Evolutionary conservation across 2,113 vertebrate genomes (phyloP).

Genomic region (Terrapene triunguis): DNA sequence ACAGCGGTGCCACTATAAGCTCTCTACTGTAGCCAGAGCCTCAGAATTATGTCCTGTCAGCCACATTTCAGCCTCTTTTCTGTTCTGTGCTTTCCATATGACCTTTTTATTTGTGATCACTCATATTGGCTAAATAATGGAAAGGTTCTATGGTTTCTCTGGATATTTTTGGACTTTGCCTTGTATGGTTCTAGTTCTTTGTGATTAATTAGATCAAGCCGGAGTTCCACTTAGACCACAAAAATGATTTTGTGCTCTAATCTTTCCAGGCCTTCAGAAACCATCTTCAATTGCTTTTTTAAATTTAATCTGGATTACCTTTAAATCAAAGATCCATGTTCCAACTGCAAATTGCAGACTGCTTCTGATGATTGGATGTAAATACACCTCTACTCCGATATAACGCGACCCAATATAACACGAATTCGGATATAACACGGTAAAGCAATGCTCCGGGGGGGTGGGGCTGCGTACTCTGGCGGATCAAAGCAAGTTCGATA

Average conservation of each 20-base stretch:
- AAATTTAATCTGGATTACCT: too few relatives aligned
- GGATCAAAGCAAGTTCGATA: too few relatives aligned
- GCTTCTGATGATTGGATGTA: too few relatives aligned
- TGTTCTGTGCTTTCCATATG: neutral
- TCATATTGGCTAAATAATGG: neutral
- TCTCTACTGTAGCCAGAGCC: too few relatives aligned
- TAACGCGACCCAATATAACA: too few relatives aligned
- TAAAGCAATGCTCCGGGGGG: too few relatives aligned
- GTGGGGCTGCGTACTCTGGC: too few relatives aligned
- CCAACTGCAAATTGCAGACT: too few relatives aligned
- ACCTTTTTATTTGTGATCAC: neutral
- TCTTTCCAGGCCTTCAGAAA: neutral
- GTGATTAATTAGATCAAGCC: neutral
- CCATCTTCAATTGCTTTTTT: neutral
- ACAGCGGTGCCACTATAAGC: too few relatives aligned
- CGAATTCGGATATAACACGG: too few relatives aligned
- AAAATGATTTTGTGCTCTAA: neutral
- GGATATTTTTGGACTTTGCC: neutral
- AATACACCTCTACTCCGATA: too few relatives aligned
- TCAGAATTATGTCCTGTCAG: neutral
- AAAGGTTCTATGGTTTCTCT: neutral
- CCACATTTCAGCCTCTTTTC: neutral
- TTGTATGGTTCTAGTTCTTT: neutral
- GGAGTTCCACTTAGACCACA: neutral
- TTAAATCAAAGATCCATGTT: too few relatives aligned